These are phyloP conservation scores for Rhombomys opimus DNA, from an alignment of 2,113 vertebrate genomes.

Conservation along the genomic window DNA sequence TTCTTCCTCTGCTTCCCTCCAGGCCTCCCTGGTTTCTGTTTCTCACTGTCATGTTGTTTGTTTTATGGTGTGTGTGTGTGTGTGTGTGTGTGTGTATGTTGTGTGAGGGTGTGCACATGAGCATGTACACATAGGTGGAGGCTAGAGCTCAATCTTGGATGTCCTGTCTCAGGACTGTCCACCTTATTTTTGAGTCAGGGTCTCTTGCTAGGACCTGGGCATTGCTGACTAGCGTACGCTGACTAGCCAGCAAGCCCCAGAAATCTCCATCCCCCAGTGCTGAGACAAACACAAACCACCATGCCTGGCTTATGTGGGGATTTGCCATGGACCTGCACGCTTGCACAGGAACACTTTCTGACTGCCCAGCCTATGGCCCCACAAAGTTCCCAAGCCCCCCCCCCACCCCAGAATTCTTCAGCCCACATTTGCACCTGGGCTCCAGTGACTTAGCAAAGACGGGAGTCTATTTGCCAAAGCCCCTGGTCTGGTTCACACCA, in stretches of 20 bases:
- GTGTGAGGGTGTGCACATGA: background rate
- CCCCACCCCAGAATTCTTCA: background rate
- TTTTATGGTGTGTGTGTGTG: background rate
- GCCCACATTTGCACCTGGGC: background rate
- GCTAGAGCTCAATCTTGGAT: background rate
- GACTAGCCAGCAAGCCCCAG: background rate
- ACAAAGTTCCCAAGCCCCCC: background rate
- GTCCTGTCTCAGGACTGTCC: background rate
- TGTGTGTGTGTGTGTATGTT: background rate
- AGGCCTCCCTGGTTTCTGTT: background rate
- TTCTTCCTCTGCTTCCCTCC: background rate
- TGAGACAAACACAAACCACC: background rate
- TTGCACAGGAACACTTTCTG: background rate
- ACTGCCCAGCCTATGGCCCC: background rate
- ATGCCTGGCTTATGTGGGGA: background rate
- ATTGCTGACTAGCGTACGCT: background rate
- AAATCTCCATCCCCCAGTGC: background rate
- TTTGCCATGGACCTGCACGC: too few relatives aligned
- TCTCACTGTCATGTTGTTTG: background rate
- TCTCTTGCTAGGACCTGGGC: background rate
- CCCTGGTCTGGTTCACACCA: conserved; percentile 4
- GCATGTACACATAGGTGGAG: background rate
- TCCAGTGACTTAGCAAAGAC: background rate
- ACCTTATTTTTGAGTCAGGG: background rate
- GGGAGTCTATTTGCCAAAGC: background rate